Base-by-base conservation (phyloP, 2,113 vertebrate genomes). In the Charadrius vociferus region DNA sequence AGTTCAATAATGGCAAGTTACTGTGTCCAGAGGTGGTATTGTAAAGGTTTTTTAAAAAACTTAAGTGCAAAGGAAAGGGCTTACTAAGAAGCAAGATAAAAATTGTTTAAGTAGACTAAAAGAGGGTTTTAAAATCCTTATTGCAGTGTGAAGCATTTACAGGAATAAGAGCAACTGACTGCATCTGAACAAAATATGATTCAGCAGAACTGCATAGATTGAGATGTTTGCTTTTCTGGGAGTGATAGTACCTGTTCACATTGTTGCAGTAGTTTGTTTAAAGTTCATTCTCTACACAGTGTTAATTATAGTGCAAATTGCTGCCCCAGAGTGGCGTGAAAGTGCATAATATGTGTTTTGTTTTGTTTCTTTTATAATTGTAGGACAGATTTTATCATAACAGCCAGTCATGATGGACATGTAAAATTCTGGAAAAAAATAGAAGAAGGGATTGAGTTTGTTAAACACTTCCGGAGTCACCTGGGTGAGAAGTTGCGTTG, bases 401-500 rank as follows among this genome's bases (percentile, higher is more conserved):
- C 99, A 59, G 99, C 99, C 88, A 99, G 99, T 97, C 99, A 99
- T n/a, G 99, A 99, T 82, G 99, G 99, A 26, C 99, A 99, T 66
- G 98, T 99, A 63, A 99, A 99, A 91, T 99, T 99, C 96, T 99
- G 99, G 99, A 99, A 99, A 98, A 99, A 99, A 91, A 98, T 99
- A 94, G 99, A 99, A 41, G 98, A 99, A 87, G 99, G 99, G 59
- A 99, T 99, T 77, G 99, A 99, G 97, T 99, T 99, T 98, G 99
- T 99, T 86, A 99, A 99, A 98, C 99, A 99, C 95, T 99, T 99
- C 78, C 98, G 99, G 79, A 99, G 99, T 97, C 99, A 99, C 73
- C 96, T 99, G 5, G 98, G 99, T 99, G 95, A 95, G 98, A 97
- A 90, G 8, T 94, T 88, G 49, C 24, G 53, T 50, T 55, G 81